Percentiles rank a stretch among this genome's conserved stretches.
Evolutionary conservation across 2,797 vertebrate genomes (phyloP).

Genomic region (Hydrolagus colliei): DNA sequence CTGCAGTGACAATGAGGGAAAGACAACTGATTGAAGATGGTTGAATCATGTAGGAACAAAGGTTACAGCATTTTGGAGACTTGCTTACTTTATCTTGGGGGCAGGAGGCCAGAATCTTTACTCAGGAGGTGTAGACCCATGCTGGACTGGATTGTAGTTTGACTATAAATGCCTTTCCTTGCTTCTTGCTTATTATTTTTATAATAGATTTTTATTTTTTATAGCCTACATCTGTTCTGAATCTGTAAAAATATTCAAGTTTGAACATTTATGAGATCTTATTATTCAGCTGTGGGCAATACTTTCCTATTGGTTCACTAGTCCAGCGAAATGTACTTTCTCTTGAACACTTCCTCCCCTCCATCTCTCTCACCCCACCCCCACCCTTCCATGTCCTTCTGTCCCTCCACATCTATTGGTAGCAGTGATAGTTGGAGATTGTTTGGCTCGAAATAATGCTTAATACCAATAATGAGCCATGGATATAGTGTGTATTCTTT

Average conservation of each 20-base stretch:
- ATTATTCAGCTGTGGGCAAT: background rate
- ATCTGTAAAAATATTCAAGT: constrained; percentile 16
- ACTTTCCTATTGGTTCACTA: background rate
- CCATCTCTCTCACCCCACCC: background rate
- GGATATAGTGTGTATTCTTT: constrained; percentile 3
- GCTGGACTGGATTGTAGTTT: background rate
- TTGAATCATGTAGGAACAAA: background rate
- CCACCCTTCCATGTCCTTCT: background rate
- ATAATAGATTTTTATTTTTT: background rate
- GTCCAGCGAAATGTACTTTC: too few species aligned
- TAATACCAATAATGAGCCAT: background rate
- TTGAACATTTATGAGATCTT: constrained; percentile 8
- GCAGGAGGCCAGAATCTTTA: background rate
- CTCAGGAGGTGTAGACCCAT: background rate
- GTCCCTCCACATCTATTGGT: background rate
- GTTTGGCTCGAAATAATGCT: constrained; percentile 5
- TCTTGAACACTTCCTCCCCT: background rate
- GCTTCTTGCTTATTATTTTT: background rate
- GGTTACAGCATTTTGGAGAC: background rate
- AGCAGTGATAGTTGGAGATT: background rate
- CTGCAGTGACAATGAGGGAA: background rate
- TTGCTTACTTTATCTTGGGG: background rate
- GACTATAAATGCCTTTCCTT: background rate
- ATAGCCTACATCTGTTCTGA: constrained; percentile 16
- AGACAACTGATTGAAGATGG: background rate